A percentile compares a stretch with the other conserved stretches of the same genome.
phyloP scores from a whole-genome alignment of 2,113 vertebrate genomes.

The Hemiscyllium ocellatum region DNA sequence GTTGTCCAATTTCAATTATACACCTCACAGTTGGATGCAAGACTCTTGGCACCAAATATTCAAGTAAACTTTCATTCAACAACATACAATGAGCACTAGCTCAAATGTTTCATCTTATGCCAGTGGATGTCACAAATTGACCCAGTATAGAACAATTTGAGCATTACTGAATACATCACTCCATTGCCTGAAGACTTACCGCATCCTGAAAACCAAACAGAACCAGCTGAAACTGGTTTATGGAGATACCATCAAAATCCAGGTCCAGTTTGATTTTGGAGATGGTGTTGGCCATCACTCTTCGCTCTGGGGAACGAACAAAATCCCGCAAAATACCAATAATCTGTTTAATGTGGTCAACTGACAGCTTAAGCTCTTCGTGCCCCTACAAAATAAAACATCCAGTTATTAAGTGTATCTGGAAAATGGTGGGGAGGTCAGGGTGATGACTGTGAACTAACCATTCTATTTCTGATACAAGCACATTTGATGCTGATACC shows the following conservation, averaged over 20 bases:
- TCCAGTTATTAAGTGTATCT: background rate
- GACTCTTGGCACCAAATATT: too few relatives aligned
- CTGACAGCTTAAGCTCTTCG: conserved; percentile 76
- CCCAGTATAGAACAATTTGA: background rate
- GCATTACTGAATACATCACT: too few relatives aligned
- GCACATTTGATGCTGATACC: background rate
- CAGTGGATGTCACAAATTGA: background rate
- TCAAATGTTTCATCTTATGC: background rate
- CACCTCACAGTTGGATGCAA: background rate
- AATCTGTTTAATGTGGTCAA: conserved; percentile 84
- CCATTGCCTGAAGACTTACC: conserved; percentile 57
- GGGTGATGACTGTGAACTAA: background rate
- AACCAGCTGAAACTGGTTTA: conserved; percentile 86
- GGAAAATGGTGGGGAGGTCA: background rate
- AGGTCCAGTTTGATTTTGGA: conserved; percentile 85
- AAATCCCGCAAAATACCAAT: conserved; percentile 88
- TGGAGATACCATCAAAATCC: conserved; percentile 83
- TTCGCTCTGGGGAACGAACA: conserved; percentile 79
- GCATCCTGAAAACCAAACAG: conserved; percentile 92
- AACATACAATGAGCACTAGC: background rate
- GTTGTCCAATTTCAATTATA: background rate
- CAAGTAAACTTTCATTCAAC: background rate
- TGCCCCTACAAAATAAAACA: conserved; percentile 60
- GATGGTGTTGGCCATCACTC: conserved; percentile 87
- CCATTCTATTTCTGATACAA: background rate